Percentiles rank a stretch among this genome's conserved stretches.
phyloP scores from a whole-genome alignment of 2,113 vertebrate genomes.

The Otus sunia region DNA sequence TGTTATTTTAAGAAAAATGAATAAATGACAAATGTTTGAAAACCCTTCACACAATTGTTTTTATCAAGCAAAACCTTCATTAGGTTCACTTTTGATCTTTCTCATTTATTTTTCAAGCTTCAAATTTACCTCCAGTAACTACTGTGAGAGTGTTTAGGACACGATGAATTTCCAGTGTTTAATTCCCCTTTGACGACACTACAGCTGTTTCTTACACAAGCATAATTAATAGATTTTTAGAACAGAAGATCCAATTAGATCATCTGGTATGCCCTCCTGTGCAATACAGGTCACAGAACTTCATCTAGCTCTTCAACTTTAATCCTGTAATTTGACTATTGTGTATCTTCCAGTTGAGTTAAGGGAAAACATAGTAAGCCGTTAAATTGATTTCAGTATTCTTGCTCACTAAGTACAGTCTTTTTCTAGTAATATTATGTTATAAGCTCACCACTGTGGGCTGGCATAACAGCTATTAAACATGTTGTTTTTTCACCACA shows the following conservation, averaged over 20 bases:
- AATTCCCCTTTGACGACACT: neutral
- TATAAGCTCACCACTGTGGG: neutral
- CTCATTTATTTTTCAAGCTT: neutral
- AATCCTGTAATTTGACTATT: neutral
- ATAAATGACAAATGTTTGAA: neutral
- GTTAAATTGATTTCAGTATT: neutral
- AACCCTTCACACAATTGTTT: neutral
- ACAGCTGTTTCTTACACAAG: neutral
- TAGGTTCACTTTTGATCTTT: neutral
- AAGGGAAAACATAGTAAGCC: neutral
- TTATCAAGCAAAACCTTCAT: neutral
- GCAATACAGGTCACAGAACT: neutral
- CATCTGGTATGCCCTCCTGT: neutral
- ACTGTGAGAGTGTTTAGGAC: neutral
- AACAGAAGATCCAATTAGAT: neutral
- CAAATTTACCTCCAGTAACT: neutral
- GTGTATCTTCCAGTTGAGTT: neutral
- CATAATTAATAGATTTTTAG: neutral
- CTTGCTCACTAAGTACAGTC: neutral
- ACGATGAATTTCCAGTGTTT: neutral
- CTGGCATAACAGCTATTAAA: neutral
- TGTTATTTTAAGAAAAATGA: neutral
- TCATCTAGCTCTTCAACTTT: neutral
- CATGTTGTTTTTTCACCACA: fast-evolving
- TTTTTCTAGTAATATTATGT: neutral